These are phyloP conservation scores for Eupeodes latifasciatus DNA, from an alignment of 2,888 invertebrate genomes.

Conservation along the genomic window DNA sequence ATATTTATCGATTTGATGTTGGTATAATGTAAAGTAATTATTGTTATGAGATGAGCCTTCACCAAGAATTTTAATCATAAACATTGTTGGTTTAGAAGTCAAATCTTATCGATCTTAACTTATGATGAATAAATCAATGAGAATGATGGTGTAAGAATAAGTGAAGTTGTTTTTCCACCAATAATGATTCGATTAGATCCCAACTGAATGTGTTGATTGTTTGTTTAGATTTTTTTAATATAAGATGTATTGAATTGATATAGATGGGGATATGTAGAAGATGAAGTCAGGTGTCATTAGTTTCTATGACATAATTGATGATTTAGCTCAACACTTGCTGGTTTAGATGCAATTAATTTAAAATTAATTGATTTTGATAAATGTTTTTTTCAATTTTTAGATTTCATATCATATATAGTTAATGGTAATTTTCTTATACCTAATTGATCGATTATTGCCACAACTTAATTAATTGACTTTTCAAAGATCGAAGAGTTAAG, in stretches of 20 bases:
- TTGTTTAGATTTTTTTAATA: constrained; percentile 47
- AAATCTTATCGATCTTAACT: constrained; percentile 18
- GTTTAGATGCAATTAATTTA: constrained; percentile 60
- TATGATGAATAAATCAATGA: constrained; percentile 42
- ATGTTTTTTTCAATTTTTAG: constrained; percentile 42
- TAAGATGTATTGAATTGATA: constrained; percentile 31
- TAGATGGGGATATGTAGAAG: background rate
- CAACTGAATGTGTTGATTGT: constrained; percentile 25
- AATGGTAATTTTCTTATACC: constrained; percentile 45
- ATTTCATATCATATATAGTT: constrained; percentile 34
- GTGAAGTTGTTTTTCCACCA: constrained; percentile 17
- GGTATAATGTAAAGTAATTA: constrained; percentile 52
- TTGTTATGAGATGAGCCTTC: constrained; percentile 61
- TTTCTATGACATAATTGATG: constrained; percentile 66
- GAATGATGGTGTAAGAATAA: constrained; percentile 16
- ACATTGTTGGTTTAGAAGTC: constrained; percentile 57
- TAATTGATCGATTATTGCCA: constrained; percentile 47
- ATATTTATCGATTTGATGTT: constrained; percentile 16
- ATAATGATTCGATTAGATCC: constrained; percentile 39
- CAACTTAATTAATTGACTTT: constrained; percentile 9
- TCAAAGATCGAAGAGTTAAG: background rate
- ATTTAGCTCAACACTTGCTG: constrained; percentile 41
- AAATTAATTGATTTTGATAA: constrained; percentile 73
- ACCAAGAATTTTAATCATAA: constrained; percentile 53
- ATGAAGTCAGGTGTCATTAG: background rate